Percentiles rank a stretch among this genome's conserved stretches.
These are phyloP conservation scores for Limnephilus auricula DNA, from an alignment of 2,888 invertebrate genomes.

Conservation along the genomic window DNA sequence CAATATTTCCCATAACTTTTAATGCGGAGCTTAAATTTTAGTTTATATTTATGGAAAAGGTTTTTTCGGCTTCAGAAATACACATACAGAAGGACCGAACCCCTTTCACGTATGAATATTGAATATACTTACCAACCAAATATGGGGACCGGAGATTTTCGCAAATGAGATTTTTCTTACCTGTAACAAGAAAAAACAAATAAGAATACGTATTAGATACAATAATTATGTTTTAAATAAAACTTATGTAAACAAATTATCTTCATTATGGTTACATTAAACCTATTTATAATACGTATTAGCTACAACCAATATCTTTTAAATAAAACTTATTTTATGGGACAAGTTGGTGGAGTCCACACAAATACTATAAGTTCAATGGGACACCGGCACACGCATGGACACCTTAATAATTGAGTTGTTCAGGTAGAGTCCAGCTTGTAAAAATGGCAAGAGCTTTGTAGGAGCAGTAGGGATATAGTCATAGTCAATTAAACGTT, in stretches of 20 bases:
- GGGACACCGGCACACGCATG: too few relatives aligned
- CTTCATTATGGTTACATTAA: not conserved
- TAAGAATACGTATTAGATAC: not conserved
- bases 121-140: not conserved
- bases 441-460: too few relatives aligned
- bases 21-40: not conserved
- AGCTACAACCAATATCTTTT: not conserved
- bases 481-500: too few relatives aligned
- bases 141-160: not conserved
- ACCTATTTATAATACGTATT: not conserved
- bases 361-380: too few relatives aligned
- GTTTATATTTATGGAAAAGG: not conserved
- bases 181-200: not conserved
- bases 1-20: constrained; percentile 2
- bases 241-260: not conserved
- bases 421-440: too few relatives aligned
- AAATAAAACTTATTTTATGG: not conserved
- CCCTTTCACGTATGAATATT: not conserved
- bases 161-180: not conserved
- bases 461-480: too few relatives aligned
- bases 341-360: too few relatives aligned
- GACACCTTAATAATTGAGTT: too few relatives aligned
- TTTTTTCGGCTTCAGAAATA: not conserved
- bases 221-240: not conserved
- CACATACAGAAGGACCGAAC: not conserved